Percentiles rank a stretch among this genome's conserved stretches.
phyloP scores from a whole-genome alignment of 1,140 invertebrate genomes.

The Saccostrea glomerata region DNA sequence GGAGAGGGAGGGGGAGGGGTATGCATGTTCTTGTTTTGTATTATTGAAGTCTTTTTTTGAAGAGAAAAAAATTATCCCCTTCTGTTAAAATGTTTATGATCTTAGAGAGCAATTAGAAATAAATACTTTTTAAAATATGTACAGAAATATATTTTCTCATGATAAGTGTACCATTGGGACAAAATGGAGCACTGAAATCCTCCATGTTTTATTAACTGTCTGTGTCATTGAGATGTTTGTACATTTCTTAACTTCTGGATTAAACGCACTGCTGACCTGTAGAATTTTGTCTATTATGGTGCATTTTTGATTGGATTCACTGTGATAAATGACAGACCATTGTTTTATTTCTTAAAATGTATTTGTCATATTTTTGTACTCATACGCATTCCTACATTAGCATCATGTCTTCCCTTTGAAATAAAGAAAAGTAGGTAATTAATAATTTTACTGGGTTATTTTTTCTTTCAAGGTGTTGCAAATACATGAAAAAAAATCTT shows the following conservation, averaged over 20 bases:
- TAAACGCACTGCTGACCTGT: neutral
- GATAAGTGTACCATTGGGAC: too few species aligned
- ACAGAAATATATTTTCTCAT: too few species aligned
- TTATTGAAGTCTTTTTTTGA: too few species aligned
- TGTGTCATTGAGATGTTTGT: neutral
- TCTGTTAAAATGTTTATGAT: too few species aligned
- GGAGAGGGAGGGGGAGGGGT: too few species aligned
- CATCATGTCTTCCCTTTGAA: slow-evolving; percentile 33
- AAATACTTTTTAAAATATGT: too few species aligned
- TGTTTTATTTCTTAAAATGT: neutral
- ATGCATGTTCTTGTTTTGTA: too few species aligned
- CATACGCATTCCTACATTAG: neutral
- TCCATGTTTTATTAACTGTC: too few species aligned
- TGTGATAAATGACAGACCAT: neutral
- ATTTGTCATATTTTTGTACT: neutral
- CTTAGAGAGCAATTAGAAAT: too few species aligned
- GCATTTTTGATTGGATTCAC: neutral
- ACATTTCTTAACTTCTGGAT: neutral
- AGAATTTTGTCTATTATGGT: neutral
- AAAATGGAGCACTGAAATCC: too few species aligned
- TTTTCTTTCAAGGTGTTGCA: neutral
- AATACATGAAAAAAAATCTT: neutral
- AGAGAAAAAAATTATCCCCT: too few species aligned
- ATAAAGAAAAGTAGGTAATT: slow-evolving; percentile 11
- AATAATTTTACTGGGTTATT: neutral